Percentiles rank a stretch among this genome's conserved stretches.
phyloP scores from a whole-genome alignment of 1,140 invertebrate genomes.

The Cotesia vestalis region DNA sequence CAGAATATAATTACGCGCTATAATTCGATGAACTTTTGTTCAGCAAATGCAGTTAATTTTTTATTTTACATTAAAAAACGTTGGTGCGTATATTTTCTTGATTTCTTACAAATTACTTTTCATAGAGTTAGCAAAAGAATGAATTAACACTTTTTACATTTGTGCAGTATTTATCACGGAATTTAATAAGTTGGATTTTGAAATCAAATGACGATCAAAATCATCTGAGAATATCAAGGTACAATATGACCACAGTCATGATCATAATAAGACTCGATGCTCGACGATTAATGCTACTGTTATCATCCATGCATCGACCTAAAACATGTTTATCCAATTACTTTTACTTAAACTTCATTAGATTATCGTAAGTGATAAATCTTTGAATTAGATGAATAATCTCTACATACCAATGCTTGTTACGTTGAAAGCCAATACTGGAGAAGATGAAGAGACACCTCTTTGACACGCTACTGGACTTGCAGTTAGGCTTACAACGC shows the following conservation, averaged over 20 bases:
- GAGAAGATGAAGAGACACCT: conserved; percentile 60
- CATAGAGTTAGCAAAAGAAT: conserved; percentile 51
- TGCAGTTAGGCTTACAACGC: conserved; percentile 66
- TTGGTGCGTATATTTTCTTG: conserved; percentile 46
- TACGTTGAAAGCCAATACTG: conserved; percentile 68
- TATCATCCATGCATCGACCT: conserved; percentile 65
- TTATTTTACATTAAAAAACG: conserved; percentile 1
- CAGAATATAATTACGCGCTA: conserved; percentile 39
- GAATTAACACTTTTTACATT: conserved; percentile 33
- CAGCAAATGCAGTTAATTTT: not conserved
- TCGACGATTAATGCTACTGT: conserved; percentile 48
- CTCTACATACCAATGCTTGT: conserved; percentile 66
- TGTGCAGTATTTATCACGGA: not conserved
- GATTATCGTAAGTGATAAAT: too few relatives aligned
- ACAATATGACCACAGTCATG: conserved; percentile 47
- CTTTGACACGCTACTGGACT: conserved; percentile 66
- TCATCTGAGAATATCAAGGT: conserved; percentile 61
- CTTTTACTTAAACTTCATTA: not conserved
- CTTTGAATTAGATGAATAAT: too few relatives aligned
- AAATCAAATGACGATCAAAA: conserved; percentile 53
- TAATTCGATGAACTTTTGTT: too few relatives aligned
- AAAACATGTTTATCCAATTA: conserved; percentile 36
- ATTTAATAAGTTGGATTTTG: not conserved
- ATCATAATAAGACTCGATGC: conserved; percentile 57
- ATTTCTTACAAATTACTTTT: conserved; percentile 45